Evolutionary conservation across 2,888 invertebrate species (phyloP).

Genomic region (Lasioglossum leucozonium): DNA sequence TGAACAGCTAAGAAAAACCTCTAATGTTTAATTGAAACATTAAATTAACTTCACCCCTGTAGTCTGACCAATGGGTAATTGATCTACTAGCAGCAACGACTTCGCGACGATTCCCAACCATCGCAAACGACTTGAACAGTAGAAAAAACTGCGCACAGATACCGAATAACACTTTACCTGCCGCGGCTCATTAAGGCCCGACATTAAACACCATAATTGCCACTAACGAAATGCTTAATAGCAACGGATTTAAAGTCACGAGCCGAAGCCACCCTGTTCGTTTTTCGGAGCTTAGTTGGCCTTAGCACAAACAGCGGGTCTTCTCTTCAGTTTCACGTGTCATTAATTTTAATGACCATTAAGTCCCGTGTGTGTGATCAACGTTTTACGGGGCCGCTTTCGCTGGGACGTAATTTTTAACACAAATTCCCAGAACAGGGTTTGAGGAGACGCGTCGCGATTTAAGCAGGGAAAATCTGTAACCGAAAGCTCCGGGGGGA

Average conservation of each 20-base stretch:
- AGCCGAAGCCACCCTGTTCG: not conserved
- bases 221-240: conserved; percentile 5
- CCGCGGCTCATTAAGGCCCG: not conserved
- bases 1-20: not conserved
- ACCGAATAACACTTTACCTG: not conserved
- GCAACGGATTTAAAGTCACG: not conserved
- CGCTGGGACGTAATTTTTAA: conserved; percentile 31
- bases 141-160: not conserved
- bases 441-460: not conserved
- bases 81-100: not conserved
- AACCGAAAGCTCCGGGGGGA: not conserved
- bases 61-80: not conserved
- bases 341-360: conserved; percentile 48
- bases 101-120: not conserved
- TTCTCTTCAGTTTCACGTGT: conserved; percentile 28
- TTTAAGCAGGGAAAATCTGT: not conserved
- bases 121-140: not conserved
- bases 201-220: not conserved
- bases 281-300: not conserved
- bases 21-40: not conserved
- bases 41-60: not conserved
- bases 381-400: conserved; percentile 25
- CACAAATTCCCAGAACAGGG: conserved; percentile 10
- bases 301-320: not conserved
- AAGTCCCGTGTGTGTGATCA: not conserved